Evolutionary conservation across 1,140 invertebrate genomes (phyloP), one percentile per base, ranked within the genome.

Genomic region (Caenorhabditis brenneri): DNA sequence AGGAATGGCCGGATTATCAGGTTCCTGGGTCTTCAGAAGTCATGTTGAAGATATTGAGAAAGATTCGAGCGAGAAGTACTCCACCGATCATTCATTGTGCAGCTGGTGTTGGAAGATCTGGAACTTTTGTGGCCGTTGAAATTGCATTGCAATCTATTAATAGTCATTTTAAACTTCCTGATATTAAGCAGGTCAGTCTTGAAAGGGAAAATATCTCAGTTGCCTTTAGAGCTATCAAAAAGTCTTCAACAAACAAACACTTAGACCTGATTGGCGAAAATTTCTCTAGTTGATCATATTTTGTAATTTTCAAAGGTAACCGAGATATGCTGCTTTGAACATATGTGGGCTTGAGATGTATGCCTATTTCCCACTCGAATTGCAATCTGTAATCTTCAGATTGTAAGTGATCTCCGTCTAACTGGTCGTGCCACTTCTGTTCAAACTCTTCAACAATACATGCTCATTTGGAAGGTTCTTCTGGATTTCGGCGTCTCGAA

Each of bases 391-490:
- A 22, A 48, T 10, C 31, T 51, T 51, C 33, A 51, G 46, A 80
- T 80, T 1, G 78, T 80, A 19, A 51, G 10, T 12, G 15, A 51
- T 31, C 78, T 80, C 4, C 78, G 78, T 51, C 19, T 80, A 4
- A 80, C 46, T 2, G 46, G 49, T 2, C 46, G 49, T 22, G 46
- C 46, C 29, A 33, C 78, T 15, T 49, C 78, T 6, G 84, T 85
- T 2, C 84, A 85, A 39, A 85, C 84, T 42, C 80, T 85, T 49
- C 31, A 74, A n/a, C 84, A 85, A 31, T 85, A 85, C 80, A 74
- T 84, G 51, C 51, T 79, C 79, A 84, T 84, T 48, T 81, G 78
- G 69, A 81, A 81, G 15, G 48, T 58, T 36, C 36, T 81, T 27
- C 80, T 81, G 2, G 48, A 58, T 46, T 81, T 81, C 19, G 80